Evolutionary conservation across 2,797 vertebrate genomes (phyloP), one percentile per base, ranked within the genome.

Genomic region (Diglossa cyanea): DNA sequence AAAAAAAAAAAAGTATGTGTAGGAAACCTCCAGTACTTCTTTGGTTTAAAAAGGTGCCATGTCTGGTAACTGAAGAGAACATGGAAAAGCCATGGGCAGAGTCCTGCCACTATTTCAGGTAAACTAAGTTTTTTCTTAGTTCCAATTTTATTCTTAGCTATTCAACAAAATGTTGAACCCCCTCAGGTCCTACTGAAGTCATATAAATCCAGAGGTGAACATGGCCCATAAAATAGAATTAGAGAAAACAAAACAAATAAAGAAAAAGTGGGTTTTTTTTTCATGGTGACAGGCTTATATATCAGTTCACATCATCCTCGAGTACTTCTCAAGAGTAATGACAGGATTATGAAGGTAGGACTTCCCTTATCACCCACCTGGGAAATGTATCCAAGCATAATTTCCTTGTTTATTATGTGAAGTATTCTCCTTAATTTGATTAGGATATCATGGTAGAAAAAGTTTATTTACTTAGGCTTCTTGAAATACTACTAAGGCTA

Each of bases 201-300:
- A 88, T 17, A 44, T 24, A 71, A 78, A 77, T 47, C 37, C 51
- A 91, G 74, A 72, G 54, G 9, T 62, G 54, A 84, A 84, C 14
- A 35, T 1, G 63, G n/a, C 19, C 51, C 66, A 17, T 63, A 72
- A 39, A 16, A 71, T 0, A 79, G 31, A 81, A 81, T 39, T 74
- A 88, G n/a, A 91, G 79, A 86, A 94, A 92, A 77, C 26, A 78
- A 92, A 94, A 54, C 37, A 77, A 91, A 94, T 54, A 42, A 77
- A 88, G n/a, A 87, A 51, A 17, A 53, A 57, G 20, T 57, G 14
- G 1, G 0, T 4, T 70, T 24, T 14, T 84, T 55, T 70, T 31
- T 23, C 21, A 44, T 45, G 16, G 40, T 78, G 89, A 83, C 65
- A 80, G 45, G 26, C 5, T 94, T 86, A 93, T 79, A 35, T 42